These are phyloP conservation scores for Globodera ellingtonae DNA, from an alignment of 1,140 invertebrate species.

Conservation along the genomic window DNA sequence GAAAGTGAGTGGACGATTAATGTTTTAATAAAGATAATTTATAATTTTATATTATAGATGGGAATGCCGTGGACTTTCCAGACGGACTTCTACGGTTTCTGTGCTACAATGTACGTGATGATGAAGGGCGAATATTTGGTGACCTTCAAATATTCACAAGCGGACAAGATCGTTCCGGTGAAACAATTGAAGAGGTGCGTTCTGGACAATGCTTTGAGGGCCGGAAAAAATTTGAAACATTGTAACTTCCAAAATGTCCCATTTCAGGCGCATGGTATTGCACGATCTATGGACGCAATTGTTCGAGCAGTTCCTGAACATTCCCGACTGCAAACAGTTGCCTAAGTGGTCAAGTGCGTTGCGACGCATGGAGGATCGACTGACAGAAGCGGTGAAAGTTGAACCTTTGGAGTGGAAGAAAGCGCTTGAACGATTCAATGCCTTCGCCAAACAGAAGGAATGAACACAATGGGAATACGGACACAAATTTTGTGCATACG, in stretches of 20 bases:
- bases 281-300: conserved; percentile 36
- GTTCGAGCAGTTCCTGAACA: conserved; percentile 52
- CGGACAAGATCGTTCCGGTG: conserved; percentile 44
- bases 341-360: conserved; percentile 34
- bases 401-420: conserved; percentile 33
- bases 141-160: conserved; percentile 22
- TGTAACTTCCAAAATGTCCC: conserved; percentile 10
- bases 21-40: too few species aligned
- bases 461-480: background rate
- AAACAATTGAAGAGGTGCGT: conserved; percentile 40
- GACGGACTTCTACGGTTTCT: conserved; percentile 49
- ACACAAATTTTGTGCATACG: too few species aligned
- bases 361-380: conserved; percentile 21
- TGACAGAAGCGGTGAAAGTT: conserved; percentile 7
- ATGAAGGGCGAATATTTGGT: conserved; percentile 43
- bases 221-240: background rate
- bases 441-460: conserved; percentile 28
- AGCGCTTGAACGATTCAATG: conserved; percentile 45
- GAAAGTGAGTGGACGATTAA: conserved; percentile 24
- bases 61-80: conserved; percentile 51
- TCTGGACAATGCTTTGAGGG: background rate
- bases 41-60: conserved; percentile 24
- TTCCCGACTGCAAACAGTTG: conserved; percentile 40
- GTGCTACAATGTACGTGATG: conserved; percentile 44
- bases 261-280: conserved; percentile 43